Base-by-base conservation (phyloP, 2,113 vertebrate genomes). In the Cololabis saira region DNA sequence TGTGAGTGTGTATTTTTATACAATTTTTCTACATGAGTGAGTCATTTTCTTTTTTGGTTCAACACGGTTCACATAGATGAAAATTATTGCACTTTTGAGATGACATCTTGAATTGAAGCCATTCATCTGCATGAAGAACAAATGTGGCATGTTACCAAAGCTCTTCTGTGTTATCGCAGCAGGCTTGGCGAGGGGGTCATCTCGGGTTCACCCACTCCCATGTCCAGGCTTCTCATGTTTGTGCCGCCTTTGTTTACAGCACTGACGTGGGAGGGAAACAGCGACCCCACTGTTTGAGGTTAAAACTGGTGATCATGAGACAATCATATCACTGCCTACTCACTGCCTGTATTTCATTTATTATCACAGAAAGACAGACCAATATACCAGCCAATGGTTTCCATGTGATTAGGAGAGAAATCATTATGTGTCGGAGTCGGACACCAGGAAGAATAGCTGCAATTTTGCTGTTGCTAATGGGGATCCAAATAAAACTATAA, bases 191-290 rank as follows among this genome's bases (percentile, higher is more conserved):
- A 10, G 47, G 52, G 57, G 75, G 73, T 80, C 83, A 74, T 41
- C 54, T 24, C 1, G 67, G 70, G 70, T 65, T 83, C 70, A 67
- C 49, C 21, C 42, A 2, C 68, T 74, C 54, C 69, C 52, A 75
- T 56, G 65, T 65, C 66, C 80, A n/a, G 40, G 65, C 74, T 45
- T 80, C 77, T 83, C 57, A 60, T 84, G 81, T 82, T 87, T 75
- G 63, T 64, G 59, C 49, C 5, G 51, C 56, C 75, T 83, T 90
- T 87, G 77, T 88, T 80, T 70, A 65, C 22, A 37, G 48, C 21
- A 1, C 16, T 13, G 67, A 45, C 65, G 85, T 90, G 86, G 85
- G 88, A 84, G 76, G 67, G 60, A 86, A 74, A 84, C 81, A 87
- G 87, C 72, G 72, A 79, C 78, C 69, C 76, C 56, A 73, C 61